Base-by-base conservation (phyloP, 1,140 invertebrate genomes). In the Hestina assimilis region DNA sequence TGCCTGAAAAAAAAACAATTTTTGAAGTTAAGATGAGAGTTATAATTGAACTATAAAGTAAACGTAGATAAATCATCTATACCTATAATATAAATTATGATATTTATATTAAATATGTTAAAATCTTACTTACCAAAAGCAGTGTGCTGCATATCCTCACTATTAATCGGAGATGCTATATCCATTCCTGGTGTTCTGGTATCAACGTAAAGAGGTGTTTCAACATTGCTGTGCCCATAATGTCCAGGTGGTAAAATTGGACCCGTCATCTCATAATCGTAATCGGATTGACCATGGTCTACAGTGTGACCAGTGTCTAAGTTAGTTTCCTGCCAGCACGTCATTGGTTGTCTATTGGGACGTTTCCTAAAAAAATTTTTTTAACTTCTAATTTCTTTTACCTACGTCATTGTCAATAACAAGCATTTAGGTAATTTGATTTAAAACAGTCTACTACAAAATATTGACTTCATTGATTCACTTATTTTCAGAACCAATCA, bases 311-410 rank as follows among this genome's bases (percentile, higher is more conserved):
- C 93, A 0, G 94, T 93, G 76, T 97, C 96, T 21, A 98, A 77
- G 87, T 98, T 96, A 0, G 96, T 97, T 84, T 97, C 96, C n/a
- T 95, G 89, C 94, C 96, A 97, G 7, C 92, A 91, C 17, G 88
- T 89, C n/a, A 71, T 73, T 1, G 76, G 73, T 7, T 38, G 17
- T 4, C 33, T 38, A 17, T 0, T 7, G 1, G 84, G 78, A 33
- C 72, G 70, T 72, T 87, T 85, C 75, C 77, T 81, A 53, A 40
- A 65, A 63, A 57, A 12, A 46, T 4, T 31, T 31, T 31, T 6
- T 6, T n/a, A 12, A 11, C 12, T 6, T 4, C n/a, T 31, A 12
- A 1, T 31, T 3, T n/a, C 12, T 2, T 31, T 31, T 31, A n/a
- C 3, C n/a, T 31, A n/a, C n/a, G n/a, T n/a, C n/a, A n/a, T n/a